A percentile compares a stretch with the other conserved stretches of the same genome.
Evolutionary conservation across 2,888 invertebrate genomes (phyloP).

Genomic region (Amphipyra tragopoginis): DNA sequence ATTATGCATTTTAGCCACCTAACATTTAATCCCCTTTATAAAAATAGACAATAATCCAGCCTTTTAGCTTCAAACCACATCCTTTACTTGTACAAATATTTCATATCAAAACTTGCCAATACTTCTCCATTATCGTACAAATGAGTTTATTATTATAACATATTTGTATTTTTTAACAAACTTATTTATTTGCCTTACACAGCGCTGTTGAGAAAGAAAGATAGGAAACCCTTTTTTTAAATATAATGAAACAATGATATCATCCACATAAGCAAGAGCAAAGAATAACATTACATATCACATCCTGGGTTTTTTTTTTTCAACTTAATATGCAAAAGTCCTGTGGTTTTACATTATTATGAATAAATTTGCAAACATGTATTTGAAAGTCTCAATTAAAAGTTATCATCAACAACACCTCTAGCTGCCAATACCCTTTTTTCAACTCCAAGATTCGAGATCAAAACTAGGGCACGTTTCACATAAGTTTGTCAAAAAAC

Average conservation of each 20-base stretch:
- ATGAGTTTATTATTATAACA: conserved; percentile 62
- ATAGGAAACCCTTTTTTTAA: conserved; percentile 1
- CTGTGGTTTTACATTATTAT: not conserved
- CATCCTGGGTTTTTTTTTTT: not conserved
- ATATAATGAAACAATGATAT: conserved; percentile 7
- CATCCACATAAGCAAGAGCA: conserved; percentile 4
- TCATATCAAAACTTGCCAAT: conserved; percentile 81
- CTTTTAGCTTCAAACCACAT: conserved; percentile 64
- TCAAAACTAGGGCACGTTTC: not conserved
- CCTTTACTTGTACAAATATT: conserved; percentile 74
- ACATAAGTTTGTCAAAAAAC: conserved; percentile 72
- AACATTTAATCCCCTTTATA: conserved; percentile 81
- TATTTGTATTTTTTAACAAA: conserved; percentile 55
- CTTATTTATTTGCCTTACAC: conserved; percentile 26
- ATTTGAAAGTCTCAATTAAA: not conserved
- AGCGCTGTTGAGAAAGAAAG: conserved; percentile 1
- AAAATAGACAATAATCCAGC: conserved; percentile 81
- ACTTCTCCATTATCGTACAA: conserved; percentile 64
- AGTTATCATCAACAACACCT: conserved; percentile 1
- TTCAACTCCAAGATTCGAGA: conserved; percentile 3
- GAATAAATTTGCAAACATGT: not conserved
- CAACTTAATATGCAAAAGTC: not conserved
- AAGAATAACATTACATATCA: not conserved
- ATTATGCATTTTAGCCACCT: conserved; percentile 85
- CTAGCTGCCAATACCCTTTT: conserved; percentile 51